Evolutionary conservation across 2,888 invertebrate species (phyloP).

Genomic region (Tinea pellionella): DNA sequence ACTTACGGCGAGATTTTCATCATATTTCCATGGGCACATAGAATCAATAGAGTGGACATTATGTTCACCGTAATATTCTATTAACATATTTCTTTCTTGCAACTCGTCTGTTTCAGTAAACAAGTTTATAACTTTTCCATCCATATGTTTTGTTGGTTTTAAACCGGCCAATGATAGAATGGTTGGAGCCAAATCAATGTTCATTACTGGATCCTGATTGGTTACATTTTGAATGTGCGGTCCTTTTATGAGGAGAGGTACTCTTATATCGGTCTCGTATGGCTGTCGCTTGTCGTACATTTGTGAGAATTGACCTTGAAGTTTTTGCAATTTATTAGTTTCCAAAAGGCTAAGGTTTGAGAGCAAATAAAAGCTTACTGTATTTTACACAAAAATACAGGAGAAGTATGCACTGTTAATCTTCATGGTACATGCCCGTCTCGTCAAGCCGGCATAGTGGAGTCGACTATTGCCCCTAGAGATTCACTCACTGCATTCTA

Average conservation of each 20-base stretch:
- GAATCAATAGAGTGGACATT: constrained; percentile 62
- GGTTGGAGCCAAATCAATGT: constrained; percentile 89
- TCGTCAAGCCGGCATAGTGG: too few species aligned
- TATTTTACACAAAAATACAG: too few species aligned
- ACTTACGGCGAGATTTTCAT: constrained; percentile 72
- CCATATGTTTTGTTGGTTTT: constrained; percentile 61
- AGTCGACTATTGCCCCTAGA: too few species aligned
- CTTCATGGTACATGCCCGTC: too few species aligned
- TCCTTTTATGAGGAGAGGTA: constrained; percentile 85
- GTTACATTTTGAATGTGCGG: constrained; percentile 69
- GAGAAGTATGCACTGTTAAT: too few species aligned
- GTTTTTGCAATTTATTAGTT: neutral
- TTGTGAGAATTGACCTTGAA: constrained; percentile 86
- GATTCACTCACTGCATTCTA: too few species aligned
- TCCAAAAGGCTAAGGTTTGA: too few species aligned
- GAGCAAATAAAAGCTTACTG: constrained; percentile 12
- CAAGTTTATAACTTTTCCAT: constrained; percentile 57
- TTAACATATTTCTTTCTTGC: constrained; percentile 69
- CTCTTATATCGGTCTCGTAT: constrained; percentile 89
- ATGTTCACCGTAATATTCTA: constrained; percentile 88
- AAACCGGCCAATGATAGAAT: constrained; percentile 79
- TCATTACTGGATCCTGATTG: constrained; percentile 71
- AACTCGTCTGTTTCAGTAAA: constrained; percentile 32
- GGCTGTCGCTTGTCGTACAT: constrained; percentile 91
- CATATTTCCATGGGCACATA: constrained; percentile 74